Conservation (phyloP, 2,113 vertebrate genomes). For the Crotalus horridus region DNA sequence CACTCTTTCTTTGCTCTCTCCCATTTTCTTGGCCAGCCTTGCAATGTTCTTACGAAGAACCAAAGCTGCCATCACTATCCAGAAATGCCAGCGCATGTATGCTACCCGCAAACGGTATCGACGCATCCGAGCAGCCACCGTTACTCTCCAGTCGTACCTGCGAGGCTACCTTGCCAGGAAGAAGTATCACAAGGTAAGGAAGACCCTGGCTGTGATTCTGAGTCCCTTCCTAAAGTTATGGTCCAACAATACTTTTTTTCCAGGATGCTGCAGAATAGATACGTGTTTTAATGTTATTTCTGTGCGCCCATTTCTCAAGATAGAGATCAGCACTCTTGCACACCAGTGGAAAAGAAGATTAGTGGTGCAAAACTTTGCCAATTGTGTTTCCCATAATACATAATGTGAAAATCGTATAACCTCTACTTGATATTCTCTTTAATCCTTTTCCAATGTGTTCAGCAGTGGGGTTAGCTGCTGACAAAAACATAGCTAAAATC, state of each 20-base stretch:
- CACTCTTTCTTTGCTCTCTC: not conserved
- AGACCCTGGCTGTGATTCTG: not conserved
- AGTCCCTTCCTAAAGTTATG: not conserved
- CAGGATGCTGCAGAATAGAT: not conserved
- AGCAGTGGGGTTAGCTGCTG: not conserved
- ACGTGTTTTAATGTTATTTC: not conserved
- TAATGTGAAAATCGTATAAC: not conserved
- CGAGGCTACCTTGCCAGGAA: constrained; percentile 88
- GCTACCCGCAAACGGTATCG: constrained; percentile 77
- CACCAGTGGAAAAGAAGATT: not conserved
- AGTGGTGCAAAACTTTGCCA: not conserved
- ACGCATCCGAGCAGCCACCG: constrained; percentile 74
- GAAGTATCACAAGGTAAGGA: constrained; percentile 82
- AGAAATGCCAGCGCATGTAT: constrained; percentile 93
- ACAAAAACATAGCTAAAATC: not conserved
- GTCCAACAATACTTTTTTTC: not conserved
- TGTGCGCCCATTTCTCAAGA: not conserved
- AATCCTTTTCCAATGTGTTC: not conserved
- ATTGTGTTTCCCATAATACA: not conserved
- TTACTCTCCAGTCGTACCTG: constrained; percentile 86
- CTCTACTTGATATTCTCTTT: not conserved
- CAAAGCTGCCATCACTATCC: constrained; percentile 82
- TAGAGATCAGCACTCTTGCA: not conserved
- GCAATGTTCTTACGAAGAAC: constrained; percentile 88
- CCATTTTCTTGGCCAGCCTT: constrained; percentile 70